A percentile compares a stretch with the other conserved stretches of the same genome.
phyloP scores from a whole-genome alignment of 2,113 vertebrate species.

The Pteronura brasiliensis region DNA sequence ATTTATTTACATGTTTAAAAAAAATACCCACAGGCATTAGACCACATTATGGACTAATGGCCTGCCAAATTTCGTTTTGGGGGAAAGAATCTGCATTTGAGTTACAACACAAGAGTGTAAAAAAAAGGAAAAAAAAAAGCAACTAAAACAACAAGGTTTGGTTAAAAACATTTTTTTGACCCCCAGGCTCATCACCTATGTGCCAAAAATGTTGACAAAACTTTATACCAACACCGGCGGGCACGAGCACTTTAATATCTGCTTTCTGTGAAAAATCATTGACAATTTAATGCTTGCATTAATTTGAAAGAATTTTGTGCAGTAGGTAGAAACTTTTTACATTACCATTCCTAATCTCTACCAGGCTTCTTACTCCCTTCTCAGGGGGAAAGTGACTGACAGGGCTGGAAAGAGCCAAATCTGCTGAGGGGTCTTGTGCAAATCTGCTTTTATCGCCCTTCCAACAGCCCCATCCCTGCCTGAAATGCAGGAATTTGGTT shows the following conservation, averaged over 20 bases:
- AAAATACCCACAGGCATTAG: constrained; percentile 84
- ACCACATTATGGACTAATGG: constrained; percentile 82
- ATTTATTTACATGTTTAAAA: constrained; percentile 85
- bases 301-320: constrained; percentile 80
- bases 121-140: constrained; percentile 72
- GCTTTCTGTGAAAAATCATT: constrained; percentile 75
- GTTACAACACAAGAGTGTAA: constrained; percentile 75
- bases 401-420: constrained; percentile 64
- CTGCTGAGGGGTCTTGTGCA: constrained; percentile 43
- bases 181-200: constrained; percentile 69
- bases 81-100: constrained; percentile 71
- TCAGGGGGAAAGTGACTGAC: constrained; percentile 72
- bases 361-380: constrained; percentile 75
- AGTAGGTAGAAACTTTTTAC: constrained; percentile 78
- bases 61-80: constrained; percentile 81
- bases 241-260: constrained; percentile 81
- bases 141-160: constrained; percentile 87
- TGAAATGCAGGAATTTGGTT: constrained; percentile 75
- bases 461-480: constrained; percentile 63
- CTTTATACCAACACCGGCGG: constrained; percentile 77
- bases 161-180: constrained; percentile 78
- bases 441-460: constrained; percentile 57
- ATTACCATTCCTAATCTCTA: constrained; percentile 84
- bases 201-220: constrained; percentile 82
- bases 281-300: constrained; percentile 83